Evolutionary conservation across 1,140 invertebrate species (phyloP), one percentile per base, ranked within the genome.

Genomic region (Drosophila ohnishii): DNA sequence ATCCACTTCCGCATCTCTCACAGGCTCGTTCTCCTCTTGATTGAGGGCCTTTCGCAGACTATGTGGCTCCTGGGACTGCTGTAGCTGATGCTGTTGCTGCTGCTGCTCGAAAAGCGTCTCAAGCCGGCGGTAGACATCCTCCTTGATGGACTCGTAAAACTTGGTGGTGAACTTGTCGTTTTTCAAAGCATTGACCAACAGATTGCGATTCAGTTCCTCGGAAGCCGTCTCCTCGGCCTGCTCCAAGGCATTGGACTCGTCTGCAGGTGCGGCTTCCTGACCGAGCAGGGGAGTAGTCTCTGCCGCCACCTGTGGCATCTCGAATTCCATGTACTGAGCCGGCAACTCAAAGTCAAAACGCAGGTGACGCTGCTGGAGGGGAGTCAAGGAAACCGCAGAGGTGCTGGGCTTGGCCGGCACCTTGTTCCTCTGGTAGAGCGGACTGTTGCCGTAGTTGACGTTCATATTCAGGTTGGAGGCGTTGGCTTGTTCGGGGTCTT

Each of bases 71-170:
- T 77, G 74, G n/a, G 44, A 13, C 30, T 65, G 53, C 37, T 63
- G 71, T 1, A 69, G 44, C 2, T 77, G 60, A 32, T 90, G 94
- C 1, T 95, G 95, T 64, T 94, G 81, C 53, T 86, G 83, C 22
- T 87, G 94, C 88, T 96, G 96, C 2, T 94, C 94, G 2, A 94
- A 93, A 32, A 96, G 91, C 4, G 94, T 94, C n/a, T 94, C 94
- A 2, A 96, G 93, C 82, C 95, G 94, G 13, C 95, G 94, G 80
- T 95, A 95, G 4, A 95, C 94, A 87, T 94, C 94, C 80, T 95
- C 94, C 42, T 94, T 92, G 16, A 95, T 91, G 13, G 94, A 93
- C 70, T 95, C 94, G 86, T 94, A 94, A 28, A 94, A 92, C 87
- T 95, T 95, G 3, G 93, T 93, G 1, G 93, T 93, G 5, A 93